Base-by-base conservation (phyloP, 37 sponge, comb jelly and placozoan species). In the Dysidea cf. avara region DNA sequence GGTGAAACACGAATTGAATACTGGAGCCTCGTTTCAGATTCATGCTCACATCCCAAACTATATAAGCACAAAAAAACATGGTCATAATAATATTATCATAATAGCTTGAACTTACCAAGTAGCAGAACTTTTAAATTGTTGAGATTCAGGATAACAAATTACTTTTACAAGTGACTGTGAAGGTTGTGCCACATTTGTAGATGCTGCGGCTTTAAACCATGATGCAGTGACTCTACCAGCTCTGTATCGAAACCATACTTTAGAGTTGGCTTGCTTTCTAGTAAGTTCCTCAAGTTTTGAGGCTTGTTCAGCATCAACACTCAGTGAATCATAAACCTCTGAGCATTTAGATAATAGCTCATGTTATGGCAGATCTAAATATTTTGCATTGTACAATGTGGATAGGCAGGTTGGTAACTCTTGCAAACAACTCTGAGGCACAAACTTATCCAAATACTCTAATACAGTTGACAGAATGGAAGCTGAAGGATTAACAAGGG, bases 221-320 rank as follows among this genome's bases (percentile, higher is more conserved):
- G 81, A 80, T 34, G 82, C 75, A 37, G 75, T 81, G 47, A 81
- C 26, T 60, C 66, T 48, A 17, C 82, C 75, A 57, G 82, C 56
- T 31, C 75, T 50, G 24, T 65, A 76, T n/a, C 18, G 13, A 49
- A 64, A 81, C 82, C 82, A 81, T 38, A 39, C 21, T 29, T 66
- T 64, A 32, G 32, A 34, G 34, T 29, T 7, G 38, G 73, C 63
- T 30, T 60, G 61, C 5, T 35, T 74, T 46, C 72, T 69, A 31
- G 39, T 75, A 17, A 39, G 50, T 11, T 22, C 24, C 63, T 76
- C 78, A 21, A 76, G 17, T n/a, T n/a, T 30, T 36, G 31, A 35
- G n/a, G 34, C 32, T 30, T 76, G 29, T 21, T 71, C 67, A 49
- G 18, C 53, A 25, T 55, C 24, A 29, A 56, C 64, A n/a, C n/a